A percentile compares a stretch with the other conserved stretches of the same genome.
Conservation (phyloP, 2,888 invertebrate genomes). For the Anodontia alba region DNA sequence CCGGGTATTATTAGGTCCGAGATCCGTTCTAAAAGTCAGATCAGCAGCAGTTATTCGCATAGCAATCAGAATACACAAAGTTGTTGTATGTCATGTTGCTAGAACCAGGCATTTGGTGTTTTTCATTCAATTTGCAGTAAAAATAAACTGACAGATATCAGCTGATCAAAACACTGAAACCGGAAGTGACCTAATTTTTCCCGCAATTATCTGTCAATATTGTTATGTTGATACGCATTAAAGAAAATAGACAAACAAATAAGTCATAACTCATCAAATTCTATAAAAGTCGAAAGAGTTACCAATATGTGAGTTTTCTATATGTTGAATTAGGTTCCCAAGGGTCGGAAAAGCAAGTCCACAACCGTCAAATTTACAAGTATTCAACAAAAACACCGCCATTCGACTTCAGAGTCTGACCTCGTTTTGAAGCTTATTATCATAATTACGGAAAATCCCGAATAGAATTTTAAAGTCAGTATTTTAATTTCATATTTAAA, state of each 20-base stretch:
- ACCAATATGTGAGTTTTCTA: conserved; percentile 95
- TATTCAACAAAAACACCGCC: conserved; percentile 96
- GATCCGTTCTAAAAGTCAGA: too few species aligned
- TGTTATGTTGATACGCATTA: background rate
- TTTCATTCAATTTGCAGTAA: too few species aligned
- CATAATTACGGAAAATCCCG: conserved; percentile 42
- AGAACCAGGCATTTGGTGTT: too few species aligned
- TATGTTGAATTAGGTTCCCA: conserved; percentile 93
- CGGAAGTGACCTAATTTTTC: conserved; percentile 61
- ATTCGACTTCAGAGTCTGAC: conserved; percentile 85
- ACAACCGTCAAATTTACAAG: conserved; percentile 95
- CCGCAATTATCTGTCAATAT: conserved; percentile 46
- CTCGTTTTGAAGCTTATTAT: conserved; percentile 61
- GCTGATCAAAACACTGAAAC: conserved; percentile 42
- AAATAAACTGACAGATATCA: conserved; percentile 19
- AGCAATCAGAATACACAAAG: too few species aligned
- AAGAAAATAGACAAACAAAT: too few species aligned
- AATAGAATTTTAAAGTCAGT: too few species aligned
- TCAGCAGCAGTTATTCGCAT: too few species aligned
- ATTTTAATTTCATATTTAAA: too few species aligned
- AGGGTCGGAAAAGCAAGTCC: conserved; percentile 93
- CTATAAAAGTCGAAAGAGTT: conserved; percentile 66
- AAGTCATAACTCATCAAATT: background rate
- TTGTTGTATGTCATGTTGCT: too few species aligned
- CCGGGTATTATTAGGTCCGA: too few species aligned